A percentile compares a stretch with the other conserved stretches of the same genome.
These are phyloP conservation scores for Lepisosteus oculatus DNA, from an alignment of 2,113 vertebrate species.

Conservation along the genomic window DNA sequence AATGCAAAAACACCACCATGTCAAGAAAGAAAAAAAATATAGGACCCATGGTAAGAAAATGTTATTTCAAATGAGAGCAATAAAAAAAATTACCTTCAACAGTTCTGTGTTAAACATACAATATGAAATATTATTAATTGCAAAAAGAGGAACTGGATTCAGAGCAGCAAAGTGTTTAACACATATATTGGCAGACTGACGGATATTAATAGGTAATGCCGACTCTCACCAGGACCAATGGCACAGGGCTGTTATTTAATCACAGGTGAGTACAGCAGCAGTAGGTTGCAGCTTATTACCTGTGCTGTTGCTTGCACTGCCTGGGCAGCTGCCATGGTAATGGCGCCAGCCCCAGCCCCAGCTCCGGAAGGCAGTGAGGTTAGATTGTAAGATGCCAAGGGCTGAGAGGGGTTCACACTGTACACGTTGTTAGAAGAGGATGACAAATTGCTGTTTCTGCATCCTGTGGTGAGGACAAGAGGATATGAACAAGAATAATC, in stretches of 20 bases:
- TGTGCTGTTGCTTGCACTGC: conserved; percentile 96
- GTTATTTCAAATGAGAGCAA: too few species aligned
- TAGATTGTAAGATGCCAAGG: conserved; percentile 89
- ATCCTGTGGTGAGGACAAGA: conserved; percentile 63
- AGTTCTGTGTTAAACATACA: too few species aligned
- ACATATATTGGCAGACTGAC: conserved; percentile 6
- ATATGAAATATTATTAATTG: too few species aligned
- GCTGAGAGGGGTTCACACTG: conserved; percentile 87
- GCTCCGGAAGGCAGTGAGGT: conserved; percentile 81
- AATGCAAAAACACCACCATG: too few species aligned
- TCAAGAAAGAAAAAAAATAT: too few species aligned
- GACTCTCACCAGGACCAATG: not conserved
- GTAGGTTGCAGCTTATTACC: conserved; percentile 54
- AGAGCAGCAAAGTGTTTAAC: too few species aligned
- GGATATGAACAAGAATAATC: not conserved
- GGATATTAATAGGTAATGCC: not conserved
- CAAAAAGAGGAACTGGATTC: too few species aligned
- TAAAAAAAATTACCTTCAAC: too few species aligned
- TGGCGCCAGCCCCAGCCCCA: conserved; percentile 89
- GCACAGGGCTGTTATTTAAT: too few species aligned
- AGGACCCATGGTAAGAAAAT: too few species aligned
- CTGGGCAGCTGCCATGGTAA: conserved; percentile 98
- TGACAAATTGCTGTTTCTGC: conserved; percentile 84
- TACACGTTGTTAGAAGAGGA: conserved; percentile 86
- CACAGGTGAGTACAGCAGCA: not conserved